These are phyloP conservation scores for Petrocephalus microphthalmus DNA, from an alignment of 2,113 vertebrate species.

Conservation along the genomic window DNA sequence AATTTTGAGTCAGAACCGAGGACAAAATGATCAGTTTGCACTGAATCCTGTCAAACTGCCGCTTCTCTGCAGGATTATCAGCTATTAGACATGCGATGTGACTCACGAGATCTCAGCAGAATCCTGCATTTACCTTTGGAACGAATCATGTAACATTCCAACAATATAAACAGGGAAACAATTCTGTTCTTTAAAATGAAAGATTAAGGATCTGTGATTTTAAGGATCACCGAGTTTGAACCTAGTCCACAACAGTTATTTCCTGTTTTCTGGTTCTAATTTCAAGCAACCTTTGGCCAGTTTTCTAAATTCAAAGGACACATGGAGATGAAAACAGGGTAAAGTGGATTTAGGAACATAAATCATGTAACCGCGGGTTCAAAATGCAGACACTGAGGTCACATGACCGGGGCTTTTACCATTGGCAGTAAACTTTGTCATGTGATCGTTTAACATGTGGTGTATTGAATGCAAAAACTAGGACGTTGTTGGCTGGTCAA, in stretches of 20 bases:
- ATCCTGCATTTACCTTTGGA: background rate
- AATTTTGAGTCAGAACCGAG: background rate
- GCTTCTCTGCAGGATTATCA: background rate
- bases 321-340: background rate
- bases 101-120: background rate
- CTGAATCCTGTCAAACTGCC: background rate
- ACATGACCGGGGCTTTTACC: background rate
- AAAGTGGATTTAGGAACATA: background rate
- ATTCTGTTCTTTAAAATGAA: background rate
- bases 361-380: background rate
- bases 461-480: background rate
- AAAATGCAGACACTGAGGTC: background rate
- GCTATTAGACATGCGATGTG: background rate
- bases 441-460: background rate
- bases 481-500: background rate
- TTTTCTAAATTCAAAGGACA: background rate
- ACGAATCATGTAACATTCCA: background rate
- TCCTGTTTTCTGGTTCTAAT: background rate
- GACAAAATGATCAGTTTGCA: background rate
- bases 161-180: background rate
- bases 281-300: background rate
- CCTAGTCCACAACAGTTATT: background rate
- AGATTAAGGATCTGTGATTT: background rate
- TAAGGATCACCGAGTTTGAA: background rate
- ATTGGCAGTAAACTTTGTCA: background rate